Evolutionary conservation across 2,797 vertebrate species (phyloP).

Genomic region (Cuculus canorus): DNA sequence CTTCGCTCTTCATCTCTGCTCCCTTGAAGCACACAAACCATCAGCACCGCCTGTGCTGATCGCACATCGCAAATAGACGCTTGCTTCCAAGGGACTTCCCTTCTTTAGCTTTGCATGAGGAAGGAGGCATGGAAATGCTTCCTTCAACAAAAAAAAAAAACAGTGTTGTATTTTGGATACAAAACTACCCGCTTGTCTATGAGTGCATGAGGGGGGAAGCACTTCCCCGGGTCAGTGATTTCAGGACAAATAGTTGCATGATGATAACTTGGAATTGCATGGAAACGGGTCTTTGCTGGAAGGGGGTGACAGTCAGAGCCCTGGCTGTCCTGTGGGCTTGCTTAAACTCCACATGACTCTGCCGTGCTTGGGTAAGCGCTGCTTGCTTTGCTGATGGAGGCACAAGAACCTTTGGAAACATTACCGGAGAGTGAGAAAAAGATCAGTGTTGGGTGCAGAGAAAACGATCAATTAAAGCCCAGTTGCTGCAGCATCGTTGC

Average conservation of each 20-base stretch:
- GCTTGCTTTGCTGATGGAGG: background rate
- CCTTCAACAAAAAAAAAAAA: background rate
- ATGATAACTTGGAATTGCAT: background rate
- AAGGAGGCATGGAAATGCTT: constrained; percentile 2
- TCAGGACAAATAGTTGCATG: background rate
- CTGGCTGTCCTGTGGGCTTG: background rate
- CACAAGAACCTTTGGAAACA: background rate
- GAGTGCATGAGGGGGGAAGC: constrained; percentile 10
- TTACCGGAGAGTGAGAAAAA: background rate
- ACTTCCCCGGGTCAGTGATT: background rate
- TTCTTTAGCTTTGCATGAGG: constrained; percentile 16
- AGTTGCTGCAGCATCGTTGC: background rate
- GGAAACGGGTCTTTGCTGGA: background rate
- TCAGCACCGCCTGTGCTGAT: background rate
- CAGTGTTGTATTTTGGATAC: background rate
- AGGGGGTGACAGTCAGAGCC: background rate
- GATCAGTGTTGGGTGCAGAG: background rate
- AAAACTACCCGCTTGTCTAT: background rate
- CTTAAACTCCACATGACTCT: background rate
- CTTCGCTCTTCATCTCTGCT: constrained; percentile 53
- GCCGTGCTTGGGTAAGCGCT: background rate
- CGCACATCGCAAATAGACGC: background rate
- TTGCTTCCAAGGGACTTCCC: background rate
- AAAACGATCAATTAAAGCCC: background rate
- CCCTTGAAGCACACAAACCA: background rate